A percentile compares a stretch with the other conserved stretches of the same genome.
Evolutionary conservation across 2,797 vertebrate genomes (phyloP).

Genomic region (Bradypodion ventrale): DNA sequence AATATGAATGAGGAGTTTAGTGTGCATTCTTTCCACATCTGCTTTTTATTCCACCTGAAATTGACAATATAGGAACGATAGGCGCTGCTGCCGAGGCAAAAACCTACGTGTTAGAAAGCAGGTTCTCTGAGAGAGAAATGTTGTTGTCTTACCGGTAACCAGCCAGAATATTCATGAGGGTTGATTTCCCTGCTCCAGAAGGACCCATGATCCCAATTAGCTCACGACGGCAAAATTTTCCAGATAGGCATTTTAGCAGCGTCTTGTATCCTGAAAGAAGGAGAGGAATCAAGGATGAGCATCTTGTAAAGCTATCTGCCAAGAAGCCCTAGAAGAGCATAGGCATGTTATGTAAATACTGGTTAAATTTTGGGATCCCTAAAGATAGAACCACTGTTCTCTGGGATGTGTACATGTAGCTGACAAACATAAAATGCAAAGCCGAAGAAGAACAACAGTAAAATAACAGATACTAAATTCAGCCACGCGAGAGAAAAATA

Average conservation of each 20-base stretch:
- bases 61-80: background rate
- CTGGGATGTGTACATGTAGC: background rate
- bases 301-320: rapidly evolving
- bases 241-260: slow-evolving; percentile 95
- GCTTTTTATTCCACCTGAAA: background rate
- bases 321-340: background rate
- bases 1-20: no score
- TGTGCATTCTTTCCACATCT: no score
- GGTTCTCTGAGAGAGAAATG: no score
- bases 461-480: background rate
- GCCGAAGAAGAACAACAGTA: background rate
- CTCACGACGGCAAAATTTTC: slow-evolving; percentile 92
- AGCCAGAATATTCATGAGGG: slow-evolving; percentile 97
- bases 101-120: no score
- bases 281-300: background rate
- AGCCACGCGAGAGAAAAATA: background rate
- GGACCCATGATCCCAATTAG: slow-evolving; percentile 99
- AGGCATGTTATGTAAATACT: background rate
- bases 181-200: slow-evolving; percentile 96
- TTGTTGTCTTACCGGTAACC: slow-evolving; percentile 89
- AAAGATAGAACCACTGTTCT: background rate
- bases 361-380: background rate
- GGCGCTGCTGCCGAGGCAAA: background rate
- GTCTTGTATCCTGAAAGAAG: slow-evolving; percentile 93
- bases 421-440: background rate